These are phyloP conservation scores for Poecilia wingei DNA, from an alignment of 2,797 vertebrate genomes.

Conservation along the genomic window DNA sequence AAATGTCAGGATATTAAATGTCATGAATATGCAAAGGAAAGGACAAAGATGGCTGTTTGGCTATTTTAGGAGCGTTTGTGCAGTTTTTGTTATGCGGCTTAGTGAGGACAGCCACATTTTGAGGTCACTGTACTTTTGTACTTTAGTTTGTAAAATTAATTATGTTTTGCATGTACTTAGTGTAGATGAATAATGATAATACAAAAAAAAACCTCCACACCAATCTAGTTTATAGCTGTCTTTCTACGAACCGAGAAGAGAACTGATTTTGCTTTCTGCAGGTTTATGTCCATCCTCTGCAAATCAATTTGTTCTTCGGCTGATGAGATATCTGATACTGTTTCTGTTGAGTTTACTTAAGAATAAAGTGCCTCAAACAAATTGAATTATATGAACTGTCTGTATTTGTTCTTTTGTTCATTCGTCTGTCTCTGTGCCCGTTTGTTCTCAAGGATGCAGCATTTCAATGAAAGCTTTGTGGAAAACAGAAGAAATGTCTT, in stretches of 20 bases:
- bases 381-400: not conserved
- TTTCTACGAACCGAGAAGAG: not conserved
- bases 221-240: not conserved
- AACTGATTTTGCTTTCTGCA: not conserved
- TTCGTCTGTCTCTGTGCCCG: not conserved
- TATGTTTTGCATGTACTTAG: conserved; percentile 5
- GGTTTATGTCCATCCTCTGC: not conserved
- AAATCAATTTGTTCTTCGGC: conserved; percentile 4
- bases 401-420: not conserved
- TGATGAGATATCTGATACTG: conserved; percentile 1
- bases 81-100: not conserved
- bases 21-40: conserved; percentile 55
- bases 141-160: not conserved
- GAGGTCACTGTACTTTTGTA: not conserved
- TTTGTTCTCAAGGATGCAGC: not conserved
- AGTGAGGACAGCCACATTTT: conserved; percentile 16
- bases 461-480: not conserved
- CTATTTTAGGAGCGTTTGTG: not conserved
- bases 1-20: conserved; percentile 48
- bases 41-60: conserved; percentile 11
- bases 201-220: not conserved
- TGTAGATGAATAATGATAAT: not conserved
- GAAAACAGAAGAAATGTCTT: not conserved
- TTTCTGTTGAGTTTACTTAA: conserved; percentile 1
- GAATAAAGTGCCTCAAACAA: conserved; percentile 1